These are phyloP conservation scores for Solea senegalensis DNA, from an alignment of 2,113 vertebrate species.

Conservation along the genomic window DNA sequence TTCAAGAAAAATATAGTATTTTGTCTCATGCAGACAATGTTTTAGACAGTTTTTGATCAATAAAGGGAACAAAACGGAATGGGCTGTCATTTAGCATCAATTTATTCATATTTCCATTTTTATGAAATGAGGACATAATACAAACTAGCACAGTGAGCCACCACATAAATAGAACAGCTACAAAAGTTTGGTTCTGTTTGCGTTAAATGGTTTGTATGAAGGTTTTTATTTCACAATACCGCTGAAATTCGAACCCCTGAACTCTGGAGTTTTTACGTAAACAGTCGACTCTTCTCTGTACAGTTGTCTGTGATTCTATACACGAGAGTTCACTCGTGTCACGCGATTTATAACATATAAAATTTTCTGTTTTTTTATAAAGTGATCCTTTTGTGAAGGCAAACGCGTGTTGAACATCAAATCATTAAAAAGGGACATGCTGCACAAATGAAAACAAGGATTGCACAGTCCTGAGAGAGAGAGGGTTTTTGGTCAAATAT, in stretches of 20 bases:
- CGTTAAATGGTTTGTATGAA: slow-evolving; percentile 87
- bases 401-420: slow-evolving; percentile 49
- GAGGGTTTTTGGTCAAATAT: slow-evolving; percentile 58
- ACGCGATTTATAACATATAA: slow-evolving; percentile 68
- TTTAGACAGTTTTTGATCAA: slow-evolving; percentile 24
- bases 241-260: slow-evolving; percentile 89
- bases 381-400: slow-evolving; percentile 66
- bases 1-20: no score
- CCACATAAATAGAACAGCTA: slow-evolving; percentile 78
- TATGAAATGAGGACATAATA: slow-evolving; percentile 90
- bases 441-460: slow-evolving; percentile 20
- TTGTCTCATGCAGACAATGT: not conserved
- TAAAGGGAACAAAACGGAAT: not conserved
- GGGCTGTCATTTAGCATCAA: slow-evolving; percentile 71
- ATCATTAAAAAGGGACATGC: not conserved
- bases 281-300: slow-evolving; percentile 91
- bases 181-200: slow-evolving; percentile 92
- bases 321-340: slow-evolving; percentile 81
- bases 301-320: slow-evolving; percentile 77
- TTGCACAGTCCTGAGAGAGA: slow-evolving; percentile 71
- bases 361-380: slow-evolving; percentile 56
- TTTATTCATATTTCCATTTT: slow-evolving; percentile 75
- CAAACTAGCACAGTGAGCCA: slow-evolving; percentile 91
- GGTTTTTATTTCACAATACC: slow-evolving; percentile 76
- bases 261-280: slow-evolving; percentile 88